These are phyloP conservation scores for Polyploca ridens DNA, from an alignment of 2,888 invertebrate species.

Conservation along the genomic window DNA sequence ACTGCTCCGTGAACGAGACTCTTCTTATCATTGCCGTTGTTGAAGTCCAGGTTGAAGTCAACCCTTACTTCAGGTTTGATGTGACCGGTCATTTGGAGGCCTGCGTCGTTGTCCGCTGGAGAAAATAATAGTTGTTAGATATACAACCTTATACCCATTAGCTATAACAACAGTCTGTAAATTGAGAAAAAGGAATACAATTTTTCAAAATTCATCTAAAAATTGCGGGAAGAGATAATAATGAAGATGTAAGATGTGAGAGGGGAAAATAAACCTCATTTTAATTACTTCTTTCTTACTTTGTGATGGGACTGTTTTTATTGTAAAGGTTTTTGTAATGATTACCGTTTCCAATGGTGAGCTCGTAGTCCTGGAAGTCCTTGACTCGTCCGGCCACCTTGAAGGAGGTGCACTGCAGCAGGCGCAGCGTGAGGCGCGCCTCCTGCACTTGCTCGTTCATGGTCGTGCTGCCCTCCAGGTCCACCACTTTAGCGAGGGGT, in stretches of 20 bases:
- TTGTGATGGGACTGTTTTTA: too few relatives aligned
- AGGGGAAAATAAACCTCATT: too few relatives aligned
- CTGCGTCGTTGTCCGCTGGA: slow-evolving; percentile 79
- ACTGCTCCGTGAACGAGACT: slow-evolving; percentile 84
- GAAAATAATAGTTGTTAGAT: neutral
- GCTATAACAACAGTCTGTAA: too few relatives aligned
- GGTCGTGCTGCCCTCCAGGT: slow-evolving; percentile 74
- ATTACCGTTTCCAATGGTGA: slow-evolving; percentile 29
- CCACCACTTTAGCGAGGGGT: slow-evolving; percentile 82
- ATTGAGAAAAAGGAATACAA: too few relatives aligned
- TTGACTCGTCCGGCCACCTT: slow-evolving; percentile 66
- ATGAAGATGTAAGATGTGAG: too few relatives aligned
- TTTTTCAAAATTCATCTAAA: too few relatives aligned
- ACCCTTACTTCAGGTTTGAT: slow-evolving; percentile 86
- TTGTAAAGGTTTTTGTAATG: too few relatives aligned
- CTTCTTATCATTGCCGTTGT: slow-evolving; percentile 82
- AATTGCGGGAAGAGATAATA: too few relatives aligned
- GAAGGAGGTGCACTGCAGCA: slow-evolving; percentile 80
- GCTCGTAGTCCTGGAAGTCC: slow-evolving; percentile 84
- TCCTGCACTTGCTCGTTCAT: slow-evolving; percentile 80
- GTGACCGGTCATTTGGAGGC: slow-evolving; percentile 79
- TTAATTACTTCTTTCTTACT: too few relatives aligned
- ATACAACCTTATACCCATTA: neutral
- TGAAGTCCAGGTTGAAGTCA: slow-evolving; percentile 83
- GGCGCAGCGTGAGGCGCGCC: slow-evolving; percentile 73